A percentile compares a stretch with the other conserved stretches of the same genome.
Conservation (phyloP, 1,140 invertebrate genomes). For the Heliconius hermathena region DNA sequence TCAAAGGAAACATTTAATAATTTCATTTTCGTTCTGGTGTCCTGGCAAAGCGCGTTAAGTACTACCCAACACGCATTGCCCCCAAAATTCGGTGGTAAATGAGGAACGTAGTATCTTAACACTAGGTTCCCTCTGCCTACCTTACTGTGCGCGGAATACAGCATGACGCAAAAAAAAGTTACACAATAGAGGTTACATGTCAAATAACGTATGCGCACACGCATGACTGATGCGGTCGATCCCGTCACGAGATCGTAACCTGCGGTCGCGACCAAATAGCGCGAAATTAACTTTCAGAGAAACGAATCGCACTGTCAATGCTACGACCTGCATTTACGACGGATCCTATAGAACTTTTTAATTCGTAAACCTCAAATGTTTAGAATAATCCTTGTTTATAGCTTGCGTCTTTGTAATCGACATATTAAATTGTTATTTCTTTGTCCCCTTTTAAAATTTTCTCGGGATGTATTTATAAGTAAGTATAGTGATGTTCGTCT, state of each 20-base stretch:
- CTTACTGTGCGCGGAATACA: too few relatives aligned
- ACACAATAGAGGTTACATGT: too few relatives aligned
- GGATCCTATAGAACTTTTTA: constrained; percentile 30
- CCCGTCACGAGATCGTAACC: constrained; percentile 56
- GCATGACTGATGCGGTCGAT: constrained; percentile 55
- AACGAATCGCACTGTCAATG: constrained; percentile 44
- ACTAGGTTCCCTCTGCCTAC: too few relatives aligned
- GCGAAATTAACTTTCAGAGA: constrained; percentile 70
- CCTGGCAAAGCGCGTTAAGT: too few relatives aligned
- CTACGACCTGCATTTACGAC: constrained; percentile 39
- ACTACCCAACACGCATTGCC: too few relatives aligned
- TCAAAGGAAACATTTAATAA: too few relatives aligned
- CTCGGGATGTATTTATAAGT: constrained; percentile 7
- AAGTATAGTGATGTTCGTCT: constrained; percentile 12
- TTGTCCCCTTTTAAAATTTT: neutral
- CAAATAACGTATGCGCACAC: constrained; percentile 10
- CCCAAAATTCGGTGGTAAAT: too few relatives aligned
- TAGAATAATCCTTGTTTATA: constrained; percentile 15
- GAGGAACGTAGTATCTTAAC: too few relatives aligned
- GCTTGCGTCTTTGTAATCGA: neutral
- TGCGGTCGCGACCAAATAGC: constrained; percentile 59
- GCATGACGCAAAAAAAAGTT: neutral
- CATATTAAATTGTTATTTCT: neutral
- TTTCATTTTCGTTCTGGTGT: too few relatives aligned
- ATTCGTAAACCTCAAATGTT: constrained; percentile 14